Base-by-base conservation (phyloP, 2,888 invertebrate genomes). In the Phymatocera aterrima region DNA sequence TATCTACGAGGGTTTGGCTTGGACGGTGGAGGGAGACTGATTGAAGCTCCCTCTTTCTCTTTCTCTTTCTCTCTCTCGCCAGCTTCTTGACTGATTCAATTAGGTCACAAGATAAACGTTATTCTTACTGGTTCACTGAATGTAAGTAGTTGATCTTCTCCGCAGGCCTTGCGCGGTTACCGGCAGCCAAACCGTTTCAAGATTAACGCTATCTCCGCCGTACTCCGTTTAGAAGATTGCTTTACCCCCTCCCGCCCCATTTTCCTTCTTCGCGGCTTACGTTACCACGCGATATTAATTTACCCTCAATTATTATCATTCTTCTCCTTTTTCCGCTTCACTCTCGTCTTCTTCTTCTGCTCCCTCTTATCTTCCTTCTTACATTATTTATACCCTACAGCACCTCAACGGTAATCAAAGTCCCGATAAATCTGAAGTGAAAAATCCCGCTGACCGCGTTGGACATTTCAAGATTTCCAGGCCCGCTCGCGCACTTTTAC, bases 61-160 rank as follows among this genome's bases (percentile, higher is more conserved):
- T n/a, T n/a, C n/a, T n/a, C n/a, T n/a, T n/a, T n/a, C n/a, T n/a
- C n/a, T n/a, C 70, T 75, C 28, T 57, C 61, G 43, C 57, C n/a
- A n/a, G n/a, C 40, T 57, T 43, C 43, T 75, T 54, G 54, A 54
- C 68, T 78, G 51, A 78, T 68, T 78, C 78, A 68, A 78, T 78
- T 78, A 78, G 68, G 34, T 54, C 40, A 18, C 54, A 40, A n/a
- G 68, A 70, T 78, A 78, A 78, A 78, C 78, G 68, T 78, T 78
- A 70, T 78, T 78, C 40, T 34, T 70, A 15, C 54, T 31, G 51
- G 48, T 48, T 70, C 51, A 51, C 46, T 31, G 48, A 31, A 18
- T 43, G 51, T 51, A 51, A n/a, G n/a, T n/a, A n/a, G 70, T 70
- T 31, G n/a, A 70, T 70, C 70, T 70, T 48, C 10, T 57, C 57